Percentiles rank a stretch among this genome's conserved stretches.
These are phyloP conservation scores for Drosophila quinaria DNA, from an alignment of 2,888 invertebrate genomes.

Conservation along the genomic window DNA sequence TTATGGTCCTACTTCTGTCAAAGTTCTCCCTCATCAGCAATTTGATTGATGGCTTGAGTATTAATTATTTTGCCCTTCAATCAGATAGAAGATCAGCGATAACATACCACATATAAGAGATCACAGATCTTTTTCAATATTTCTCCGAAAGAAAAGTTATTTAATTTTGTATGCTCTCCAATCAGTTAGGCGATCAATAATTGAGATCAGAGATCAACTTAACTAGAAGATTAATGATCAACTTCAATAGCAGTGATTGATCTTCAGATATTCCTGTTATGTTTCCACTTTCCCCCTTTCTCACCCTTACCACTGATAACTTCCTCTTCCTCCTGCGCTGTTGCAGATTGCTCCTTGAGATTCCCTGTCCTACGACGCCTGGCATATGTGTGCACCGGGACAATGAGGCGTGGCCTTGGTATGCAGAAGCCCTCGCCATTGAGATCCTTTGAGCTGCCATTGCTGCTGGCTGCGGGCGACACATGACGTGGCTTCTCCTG, in stretches of 20 bases:
- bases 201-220: too few species aligned
- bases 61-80: background rate
- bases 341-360: slow-evolving; percentile 81
- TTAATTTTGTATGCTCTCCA: background rate
- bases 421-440: slow-evolving; percentile 89
- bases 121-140: background rate
- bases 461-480: slow-evolving; percentile 64
- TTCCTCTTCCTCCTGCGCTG: slow-evolving; percentile 51
- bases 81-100: background rate
- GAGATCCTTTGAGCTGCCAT: slow-evolving; percentile 86
- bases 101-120: too few species aligned
- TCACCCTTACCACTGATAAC: slow-evolving; percentile 59
- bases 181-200: background rate
- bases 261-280: background rate
- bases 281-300: background rate
- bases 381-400: slow-evolving; percentile 95
- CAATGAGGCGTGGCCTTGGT: slow-evolving; percentile 94
- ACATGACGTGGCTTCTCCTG: slow-evolving; percentile 37
- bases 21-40: background rate
- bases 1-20: background rate
- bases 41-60: background rate
- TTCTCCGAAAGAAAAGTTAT: background rate
- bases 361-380: slow-evolving; percentile 93
- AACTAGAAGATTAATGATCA: background rate
- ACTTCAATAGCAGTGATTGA: background rate